phyloP scores from a whole-genome alignment of 2,113 vertebrate species.

The Siphamia tubifer region DNA sequence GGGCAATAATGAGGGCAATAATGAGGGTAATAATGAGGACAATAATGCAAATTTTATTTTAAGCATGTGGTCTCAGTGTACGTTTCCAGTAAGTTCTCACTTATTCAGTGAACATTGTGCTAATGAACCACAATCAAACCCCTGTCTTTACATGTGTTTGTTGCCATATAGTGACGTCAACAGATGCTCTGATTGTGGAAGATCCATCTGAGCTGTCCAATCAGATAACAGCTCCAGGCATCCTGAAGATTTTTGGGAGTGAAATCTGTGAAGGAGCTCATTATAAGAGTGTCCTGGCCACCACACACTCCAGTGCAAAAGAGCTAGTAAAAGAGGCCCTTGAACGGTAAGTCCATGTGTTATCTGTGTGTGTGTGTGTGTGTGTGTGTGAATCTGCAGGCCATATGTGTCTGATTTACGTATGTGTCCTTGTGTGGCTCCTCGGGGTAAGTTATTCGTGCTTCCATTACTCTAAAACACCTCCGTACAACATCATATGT shows the following conservation, averaged over 20 bases:
- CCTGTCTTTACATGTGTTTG: background rate
- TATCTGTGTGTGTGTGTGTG: conserved; percentile 1
- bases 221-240: conserved; percentile 81
- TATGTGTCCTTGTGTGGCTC: background rate
- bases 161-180: conserved; percentile 26
- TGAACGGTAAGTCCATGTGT: conserved; percentile 72
- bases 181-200: conserved; percentile 39
- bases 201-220: conserved; percentile 83
- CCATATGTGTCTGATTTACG: conserved; percentile 30
- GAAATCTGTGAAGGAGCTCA: conserved; percentile 82
- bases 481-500: background rate
- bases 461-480: background rate
- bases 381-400: conserved; percentile 5
- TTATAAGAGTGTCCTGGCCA: conserved; percentile 83
- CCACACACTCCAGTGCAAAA: conserved; percentile 79
- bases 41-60: too few relatives aligned
- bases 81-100: too few relatives aligned
- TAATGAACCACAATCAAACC: background rate
- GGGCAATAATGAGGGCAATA: too few relatives aligned
- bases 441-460: background rate
- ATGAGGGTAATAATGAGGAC: too few relatives aligned
- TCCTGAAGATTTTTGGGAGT: conserved; percentile 84
- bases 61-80: too few relatives aligned
- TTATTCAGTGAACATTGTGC: too few relatives aligned
- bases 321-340: conserved; percentile 85